Evolutionary conservation across 2,113 vertebrate species (phyloP), one percentile per base, ranked within the genome.

Genomic region (Prinia subflava): DNA sequence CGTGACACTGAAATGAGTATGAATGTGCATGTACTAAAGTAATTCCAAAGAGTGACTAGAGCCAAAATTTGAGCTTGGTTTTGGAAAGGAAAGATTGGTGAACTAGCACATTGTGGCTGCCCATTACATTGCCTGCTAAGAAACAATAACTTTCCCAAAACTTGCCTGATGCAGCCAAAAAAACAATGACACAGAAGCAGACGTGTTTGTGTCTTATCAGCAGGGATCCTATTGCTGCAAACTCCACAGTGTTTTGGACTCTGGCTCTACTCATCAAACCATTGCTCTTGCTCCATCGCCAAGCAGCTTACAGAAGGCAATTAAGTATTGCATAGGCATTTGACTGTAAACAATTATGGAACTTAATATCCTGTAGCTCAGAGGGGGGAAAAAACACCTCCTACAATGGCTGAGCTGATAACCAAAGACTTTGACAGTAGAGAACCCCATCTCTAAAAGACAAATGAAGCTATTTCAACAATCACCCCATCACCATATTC

Each of bases 311-410:
- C 74, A 82, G 70, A 95, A 95, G 63, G 50, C 90, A 95, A 78
- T 95, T 78, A 93, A 93, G 68, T 76, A 95, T 89, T 91, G 86
- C 75, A 92, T 59, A 86, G 67, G 89, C 92, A 94, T 90, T 96
- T 83, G 78, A 74, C 71, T 85, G 70, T 86, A 96, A 97, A 94
- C 92, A 94, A 95, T 97, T 96, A 94, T 64, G 52, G 71, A 94
- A 94, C 79, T 94, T 81, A 92, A 81, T 90, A 83, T 92, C 85
- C 90, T 97, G 93, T 92, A 86, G 90, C 93, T 95, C 89, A 60
- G 50, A 86, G 55, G 23, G 64, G 53, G 42, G 6, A 22, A 68
- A 56, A 57, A 70, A 3, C 39, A 7, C 42, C 31, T 93, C 56
- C 83, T 62, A 16, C 46, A 39, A 59, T 60, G 70, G 22, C 79